Evolutionary conservation across 2,797 vertebrate genomes (phyloP).

Genomic region (Jordanella pulchra): DNA sequence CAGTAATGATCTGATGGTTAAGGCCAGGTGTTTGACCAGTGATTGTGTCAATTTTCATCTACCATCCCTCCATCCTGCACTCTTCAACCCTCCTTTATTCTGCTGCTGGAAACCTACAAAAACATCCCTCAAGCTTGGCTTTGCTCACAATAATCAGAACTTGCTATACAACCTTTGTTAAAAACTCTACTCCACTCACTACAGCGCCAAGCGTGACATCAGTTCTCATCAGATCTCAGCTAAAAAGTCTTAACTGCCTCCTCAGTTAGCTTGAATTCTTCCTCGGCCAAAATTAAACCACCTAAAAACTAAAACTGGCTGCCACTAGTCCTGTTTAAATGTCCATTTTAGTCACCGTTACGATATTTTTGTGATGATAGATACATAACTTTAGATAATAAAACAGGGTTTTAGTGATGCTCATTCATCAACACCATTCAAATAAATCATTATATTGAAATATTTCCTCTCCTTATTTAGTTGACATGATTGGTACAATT

Average conservation of each 20-base stretch:
- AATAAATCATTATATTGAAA: neutral
- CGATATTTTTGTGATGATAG: neutral
- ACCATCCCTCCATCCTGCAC: neutral
- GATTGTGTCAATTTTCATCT: constrained; percentile 4
- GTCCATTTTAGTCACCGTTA: neutral
- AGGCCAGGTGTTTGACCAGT: neutral
- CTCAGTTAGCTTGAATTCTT: neutral
- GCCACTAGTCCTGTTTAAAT: neutral
- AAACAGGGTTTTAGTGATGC: neutral
- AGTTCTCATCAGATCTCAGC: neutral
- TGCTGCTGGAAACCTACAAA: neutral
- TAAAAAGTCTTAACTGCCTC: neutral
- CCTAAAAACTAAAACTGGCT: neutral
- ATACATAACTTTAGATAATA: neutral
- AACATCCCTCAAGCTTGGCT: neutral
- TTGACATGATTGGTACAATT: neutral
- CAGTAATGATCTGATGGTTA: neutral
- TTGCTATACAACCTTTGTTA: neutral
- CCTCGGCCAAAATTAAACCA: neutral
- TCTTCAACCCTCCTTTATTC: neutral
- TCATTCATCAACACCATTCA: neutral
- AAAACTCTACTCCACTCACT: neutral
- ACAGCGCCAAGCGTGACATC: neutral
- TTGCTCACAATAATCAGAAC: neutral
- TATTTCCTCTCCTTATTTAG: neutral